A percentile compares a stretch with the other conserved stretches of the same genome.
Conservation (phyloP, 2,888 invertebrate genomes). For the Amblyteles armatorius region DNA sequence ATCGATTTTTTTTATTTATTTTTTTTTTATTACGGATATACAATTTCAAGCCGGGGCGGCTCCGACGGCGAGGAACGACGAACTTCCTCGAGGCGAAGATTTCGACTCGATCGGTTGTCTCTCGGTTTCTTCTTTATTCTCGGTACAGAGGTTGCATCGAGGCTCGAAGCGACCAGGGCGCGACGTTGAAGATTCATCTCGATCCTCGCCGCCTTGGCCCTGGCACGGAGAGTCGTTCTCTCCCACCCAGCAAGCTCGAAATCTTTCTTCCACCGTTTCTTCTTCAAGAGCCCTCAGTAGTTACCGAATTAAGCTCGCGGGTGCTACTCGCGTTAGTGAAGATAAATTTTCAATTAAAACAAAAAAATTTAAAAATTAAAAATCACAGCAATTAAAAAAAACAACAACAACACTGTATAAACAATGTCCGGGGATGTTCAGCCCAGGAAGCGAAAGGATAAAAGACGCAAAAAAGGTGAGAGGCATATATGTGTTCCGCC, state of each 20-base stretch:
- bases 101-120: not conserved
- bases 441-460: slow-evolving; percentile 94
- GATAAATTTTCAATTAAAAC: not conserved
- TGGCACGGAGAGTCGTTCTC: slow-evolving; percentile 46
- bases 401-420: slow-evolving; percentile 63
- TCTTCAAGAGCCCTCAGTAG: slow-evolving; percentile 49
- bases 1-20: not conserved
- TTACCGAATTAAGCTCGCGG: slow-evolving; percentile 56
- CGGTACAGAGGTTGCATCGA: slow-evolving; percentile 10
- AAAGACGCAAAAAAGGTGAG: slow-evolving; percentile 93
- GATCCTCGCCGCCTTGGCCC: slow-evolving; percentile 41
- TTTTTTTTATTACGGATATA: not conserved
- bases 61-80: not conserved
- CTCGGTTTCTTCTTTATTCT: slow-evolving; percentile 25
- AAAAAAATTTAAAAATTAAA: not conserved
- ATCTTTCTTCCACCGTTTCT: slow-evolving; percentile 48
- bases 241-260: slow-evolving; percentile 33
- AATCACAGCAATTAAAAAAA: slow-evolving; percentile 8
- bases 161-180: slow-evolving; percentile 35
- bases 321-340: slow-evolving; percentile 44
- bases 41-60: too few relatives aligned
- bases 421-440: slow-evolving; percentile 95
- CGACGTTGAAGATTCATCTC: slow-evolving; percentile 27
- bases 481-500: slow-evolving; percentile 49
- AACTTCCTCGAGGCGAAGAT: not conserved